Evolutionary conservation across 2,113 vertebrate genomes (phyloP), one percentile per base, ranked within the genome.

Genomic region (Coracopsis vasa): DNA sequence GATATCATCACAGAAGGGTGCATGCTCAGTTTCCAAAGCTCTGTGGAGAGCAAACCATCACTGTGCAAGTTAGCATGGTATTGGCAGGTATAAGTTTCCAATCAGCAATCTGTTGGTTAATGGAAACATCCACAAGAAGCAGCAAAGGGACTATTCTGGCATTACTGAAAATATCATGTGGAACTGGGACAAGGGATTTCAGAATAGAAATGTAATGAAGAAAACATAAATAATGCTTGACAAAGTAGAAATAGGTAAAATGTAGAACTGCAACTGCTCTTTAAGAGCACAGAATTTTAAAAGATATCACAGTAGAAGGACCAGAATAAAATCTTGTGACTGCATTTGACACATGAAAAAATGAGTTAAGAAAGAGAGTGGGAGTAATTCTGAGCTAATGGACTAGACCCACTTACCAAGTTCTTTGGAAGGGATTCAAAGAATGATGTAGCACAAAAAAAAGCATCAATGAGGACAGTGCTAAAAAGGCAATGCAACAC

Each of bases 21-120:
- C 35, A 77, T 28, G 23, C 4, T 84, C 15, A 61, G 3, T 42
- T 85, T 83, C 64, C 37, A 84, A 53, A 84, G 16, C 39, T 66
- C 20, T 48, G 25, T 62, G 25, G 19, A 88, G 12, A 45, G 28
- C 33, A 39, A 14, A 80, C 15, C 13, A 64, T 9, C 11, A 13
- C 33, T 1, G 0, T 44, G 39, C 3, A 47, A 35, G 7, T 33
- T 66, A 50, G 7, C 2, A 1, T 80, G 9, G 7, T 50, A 28
- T 44, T 72, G 21, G 6, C 39, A 27, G 27, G 6, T 71, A 5
- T 8, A 80, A 70, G 7, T 35, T 90, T 90, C 19, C n/a, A 47
- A 8, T 53, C 61, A 82, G 37, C 33, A 64, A 56, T 61, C 33
- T 80, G 15, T 28, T 70, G 20, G 28, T 39, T 74, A 65, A 35